Base-by-base conservation (phyloP, 1,140 invertebrate species). In the Pissodes strobi region DNA sequence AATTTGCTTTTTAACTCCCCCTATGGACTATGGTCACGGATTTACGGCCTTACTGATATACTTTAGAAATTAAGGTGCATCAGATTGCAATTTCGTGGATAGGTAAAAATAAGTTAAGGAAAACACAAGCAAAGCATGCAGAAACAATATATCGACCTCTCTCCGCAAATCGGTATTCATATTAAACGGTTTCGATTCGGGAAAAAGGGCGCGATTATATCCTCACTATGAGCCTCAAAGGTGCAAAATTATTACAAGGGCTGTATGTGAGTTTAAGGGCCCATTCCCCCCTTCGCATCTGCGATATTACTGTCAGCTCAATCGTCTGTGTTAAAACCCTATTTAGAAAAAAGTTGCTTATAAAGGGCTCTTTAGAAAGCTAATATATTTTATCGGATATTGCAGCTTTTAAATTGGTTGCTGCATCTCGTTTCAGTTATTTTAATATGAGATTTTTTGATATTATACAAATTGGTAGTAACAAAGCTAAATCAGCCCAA, bases 231-330 rank as follows among this genome's bases (percentile, higher is more conserved):
- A 43, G 59, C 67, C 65, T 60, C 67, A 71, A 73, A 73, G 72
- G 72, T 73, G 72, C 63, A 67, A 73, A 73, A 68, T 73, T 73
- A 73, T 73, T 73, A 73, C 68, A 70, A 73, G 69, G 69, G 68
- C 51, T 63, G 60, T 63, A 63, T 63, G 60, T 63, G 60, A 63
- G 60, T 55, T 63, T 63, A 63, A 63, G 60, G 60, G 41, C 51
- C 46, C 18, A 53, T 27, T 63, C 60, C 34, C 23, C 60, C 60
- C 51, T 55, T 27, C 48, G 49, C 13, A 53, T 34, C 49, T 49
- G 15, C 51, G 39, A 53, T 63, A 63, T 55, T 63, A 55, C 60
- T 63, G 60, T 63, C 60, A 55, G 60, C 23, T 63, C 51, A 63
- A 63, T 63, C 60, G 60, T 41, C 49, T 63, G 51, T 63, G 60